phyloP scores from a whole-genome alignment of 2,888 invertebrate species.

The Dynastes maya region DNA sequence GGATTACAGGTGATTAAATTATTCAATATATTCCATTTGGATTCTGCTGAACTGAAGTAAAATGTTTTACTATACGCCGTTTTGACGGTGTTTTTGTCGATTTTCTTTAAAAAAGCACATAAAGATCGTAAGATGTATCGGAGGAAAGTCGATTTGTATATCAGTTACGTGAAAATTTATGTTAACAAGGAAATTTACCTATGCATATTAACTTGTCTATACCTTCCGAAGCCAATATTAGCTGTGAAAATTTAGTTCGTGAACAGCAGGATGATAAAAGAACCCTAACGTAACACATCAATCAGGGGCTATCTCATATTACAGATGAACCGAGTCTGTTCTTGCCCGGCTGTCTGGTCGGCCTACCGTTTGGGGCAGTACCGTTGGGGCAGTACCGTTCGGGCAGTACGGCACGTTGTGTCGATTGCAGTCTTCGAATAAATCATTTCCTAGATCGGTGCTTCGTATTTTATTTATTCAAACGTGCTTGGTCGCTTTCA shows the following conservation, averaged over 20 bases:
- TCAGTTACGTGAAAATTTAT: conserved; percentile 36
- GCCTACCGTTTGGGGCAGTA: not conserved
- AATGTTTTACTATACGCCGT: not conserved
- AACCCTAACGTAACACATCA: conserved; percentile 61
- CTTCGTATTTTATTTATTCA: conserved; percentile 51
- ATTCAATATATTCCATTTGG: too few relatives aligned
- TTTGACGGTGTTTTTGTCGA: not conserved
- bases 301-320: conserved; percentile 63
- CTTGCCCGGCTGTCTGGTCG: conserved; percentile 21
- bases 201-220: conserved; percentile 64
- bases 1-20: too few relatives aligned
- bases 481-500: conserved; percentile 27
- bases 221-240: conserved; percentile 64
- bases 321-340: conserved; percentile 58
- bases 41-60: not conserved
- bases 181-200: conserved; percentile 59
- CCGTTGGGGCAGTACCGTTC: conserved; percentile 31
- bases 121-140: not conserved
- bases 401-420: conserved; percentile 50
- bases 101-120: not conserved
- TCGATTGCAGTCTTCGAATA: conserved; percentile 59
- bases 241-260: conserved; percentile 64
- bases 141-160: conserved; percentile 11
- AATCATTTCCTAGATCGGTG: conserved; percentile 56
- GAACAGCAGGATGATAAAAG: conserved; percentile 55